Evolutionary conservation across 1,140 invertebrate genomes (phyloP).

Genomic region (Drosophila saltans): DNA sequence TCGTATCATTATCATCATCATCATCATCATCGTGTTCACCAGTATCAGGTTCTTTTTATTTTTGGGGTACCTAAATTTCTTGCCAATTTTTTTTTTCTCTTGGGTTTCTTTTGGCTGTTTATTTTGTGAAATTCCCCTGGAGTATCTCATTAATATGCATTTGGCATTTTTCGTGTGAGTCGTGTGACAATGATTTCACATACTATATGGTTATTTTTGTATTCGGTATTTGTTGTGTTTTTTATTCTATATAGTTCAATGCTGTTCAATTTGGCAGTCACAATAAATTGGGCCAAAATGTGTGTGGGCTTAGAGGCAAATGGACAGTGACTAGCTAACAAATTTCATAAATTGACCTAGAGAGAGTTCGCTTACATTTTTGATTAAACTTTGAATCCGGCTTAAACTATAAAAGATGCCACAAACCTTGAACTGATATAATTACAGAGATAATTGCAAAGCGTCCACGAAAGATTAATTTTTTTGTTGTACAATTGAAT

Average conservation of each 20-base stretch:
- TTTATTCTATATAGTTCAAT: slow-evolving; percentile 74
- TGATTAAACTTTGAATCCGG: not conserved
- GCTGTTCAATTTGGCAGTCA: slow-evolving; percentile 50
- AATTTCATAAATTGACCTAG: slow-evolving; percentile 9
- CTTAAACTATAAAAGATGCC: too few relatives aligned
- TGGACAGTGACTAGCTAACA: not conserved
- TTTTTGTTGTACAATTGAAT: too few relatives aligned
- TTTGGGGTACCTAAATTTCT: slow-evolving; percentile 30
- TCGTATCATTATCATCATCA: slow-evolving; percentile 12
- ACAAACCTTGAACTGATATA: not conserved
- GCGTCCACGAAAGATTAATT: too few relatives aligned
- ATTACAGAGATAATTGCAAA: too few relatives aligned
- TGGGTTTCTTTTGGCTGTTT: slow-evolving; percentile 21
- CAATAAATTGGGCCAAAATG: slow-evolving; percentile 43
- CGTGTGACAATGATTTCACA: slow-evolving; percentile 62
- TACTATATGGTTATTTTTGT: slow-evolving; percentile 32
- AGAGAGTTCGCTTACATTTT: not conserved
- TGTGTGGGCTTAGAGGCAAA: slow-evolving; percentile 45
- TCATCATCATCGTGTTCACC: not conserved
- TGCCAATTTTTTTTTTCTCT: slow-evolving; percentile 27
- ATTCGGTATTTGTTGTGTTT: slow-evolving; percentile 8
- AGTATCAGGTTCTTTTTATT: slow-evolving; percentile 35
- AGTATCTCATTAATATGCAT: slow-evolving; percentile 53
- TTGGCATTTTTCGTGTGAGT: slow-evolving; percentile 52
- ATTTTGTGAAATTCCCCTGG: slow-evolving; percentile 54